Percentiles rank a stretch among this genome's conserved stretches.
These are phyloP conservation scores for Phodopus roborovskii DNA, from an alignment of 2,113 vertebrate genomes.

Conservation along the genomic window DNA sequence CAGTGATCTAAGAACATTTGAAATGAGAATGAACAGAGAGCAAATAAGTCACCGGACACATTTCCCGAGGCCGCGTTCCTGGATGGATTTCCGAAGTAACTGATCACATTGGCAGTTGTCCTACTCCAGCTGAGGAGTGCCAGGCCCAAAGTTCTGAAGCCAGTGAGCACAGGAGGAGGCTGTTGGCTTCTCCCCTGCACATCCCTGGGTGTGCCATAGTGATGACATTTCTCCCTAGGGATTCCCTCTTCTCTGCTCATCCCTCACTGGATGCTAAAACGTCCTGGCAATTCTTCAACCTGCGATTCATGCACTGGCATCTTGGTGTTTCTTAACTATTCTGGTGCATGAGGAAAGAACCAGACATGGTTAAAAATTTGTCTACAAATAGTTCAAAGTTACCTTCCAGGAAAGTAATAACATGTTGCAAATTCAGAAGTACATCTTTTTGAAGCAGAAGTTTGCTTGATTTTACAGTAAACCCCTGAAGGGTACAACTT, in stretches of 20 bases:
- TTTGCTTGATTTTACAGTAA: too few species aligned
- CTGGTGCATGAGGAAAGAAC: not conserved
- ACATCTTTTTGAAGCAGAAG: not conserved
- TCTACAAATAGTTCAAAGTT: constrained; percentile 35
- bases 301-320: not conserved
- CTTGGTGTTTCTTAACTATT: not conserved
- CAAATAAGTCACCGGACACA: not conserved
- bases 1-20: not conserved
- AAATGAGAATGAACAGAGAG: not conserved
- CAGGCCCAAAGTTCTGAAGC: not conserved
- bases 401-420: not conserved
- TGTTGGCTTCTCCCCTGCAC: not conserved
- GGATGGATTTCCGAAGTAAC: not conserved
- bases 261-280: not conserved
- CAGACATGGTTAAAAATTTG: not conserved
- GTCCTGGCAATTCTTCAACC: not conserved
- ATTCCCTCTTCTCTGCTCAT: not conserved
- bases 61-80: not conserved
- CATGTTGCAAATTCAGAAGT: not conserved
- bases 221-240: not conserved
- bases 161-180: not conserved
- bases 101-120: not conserved
- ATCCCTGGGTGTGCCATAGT: not conserved
- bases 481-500: not conserved
- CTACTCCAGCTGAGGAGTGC: not conserved